Percentiles rank a stretch among this genome's conserved stretches.
phyloP scores from a whole-genome alignment of 2,797 vertebrate genomes.

The Myotis findleyi region DNA sequence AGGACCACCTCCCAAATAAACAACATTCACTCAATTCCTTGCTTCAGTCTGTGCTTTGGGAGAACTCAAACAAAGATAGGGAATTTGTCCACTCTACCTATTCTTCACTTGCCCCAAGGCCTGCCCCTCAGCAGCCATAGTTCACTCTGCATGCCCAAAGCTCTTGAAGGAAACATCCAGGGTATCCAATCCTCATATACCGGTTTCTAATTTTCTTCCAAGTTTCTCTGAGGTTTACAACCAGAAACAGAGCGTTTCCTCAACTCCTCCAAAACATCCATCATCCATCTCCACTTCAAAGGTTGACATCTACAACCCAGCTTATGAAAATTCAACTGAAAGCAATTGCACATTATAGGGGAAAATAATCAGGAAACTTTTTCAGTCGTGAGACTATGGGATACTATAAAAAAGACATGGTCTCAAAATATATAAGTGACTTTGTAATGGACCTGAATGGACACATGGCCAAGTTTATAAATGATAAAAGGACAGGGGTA shows the following conservation, averaged over 20 bases:
- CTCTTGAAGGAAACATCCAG: neutral
- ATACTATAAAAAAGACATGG: neutral
- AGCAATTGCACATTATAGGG: neutral
- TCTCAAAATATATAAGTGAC: conserved; percentile 32
- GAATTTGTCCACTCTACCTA: neutral
- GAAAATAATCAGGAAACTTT: neutral
- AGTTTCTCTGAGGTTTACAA: neutral
- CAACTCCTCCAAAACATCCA: neutral
- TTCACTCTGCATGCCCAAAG: neutral
- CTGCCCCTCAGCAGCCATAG: neutral
- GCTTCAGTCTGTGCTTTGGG: neutral
- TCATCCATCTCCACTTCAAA: neutral
- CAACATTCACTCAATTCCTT: neutral
- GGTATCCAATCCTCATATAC: neutral
- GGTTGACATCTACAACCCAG: neutral
- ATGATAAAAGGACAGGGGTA: conserved; percentile 49
- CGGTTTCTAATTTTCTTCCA: conserved; percentile 19
- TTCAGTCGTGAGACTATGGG: neutral
- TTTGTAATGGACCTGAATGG: conserved; percentile 58
- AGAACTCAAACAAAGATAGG: neutral
- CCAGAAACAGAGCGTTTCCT: neutral
- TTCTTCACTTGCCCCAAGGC: neutral
- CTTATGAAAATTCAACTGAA: conserved; percentile 25
- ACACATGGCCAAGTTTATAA: conserved; percentile 67
- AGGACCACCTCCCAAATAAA: neutral